Evolutionary conservation across 2,113 vertebrate species (phyloP), one percentile per base, ranked within the genome.

Genomic region (Ramphastos sulfuratus): DNA sequence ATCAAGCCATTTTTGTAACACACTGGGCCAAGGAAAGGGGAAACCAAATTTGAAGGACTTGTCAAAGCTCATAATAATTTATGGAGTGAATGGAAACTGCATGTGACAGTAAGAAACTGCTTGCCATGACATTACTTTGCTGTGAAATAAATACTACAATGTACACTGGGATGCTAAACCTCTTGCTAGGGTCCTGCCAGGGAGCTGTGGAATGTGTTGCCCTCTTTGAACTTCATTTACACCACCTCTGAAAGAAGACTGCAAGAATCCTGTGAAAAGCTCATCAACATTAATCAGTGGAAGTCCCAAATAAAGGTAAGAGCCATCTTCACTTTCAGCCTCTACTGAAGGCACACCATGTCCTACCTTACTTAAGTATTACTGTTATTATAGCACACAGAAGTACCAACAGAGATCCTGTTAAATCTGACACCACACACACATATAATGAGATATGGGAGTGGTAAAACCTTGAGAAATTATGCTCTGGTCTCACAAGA

Each of bases 1-100:
- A 81, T 91, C 85, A 95, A 92, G 65, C 31, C 65, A 52, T 83
- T 96, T 93, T 64, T 91, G 87, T 59, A 89, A 91, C 91, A 93
- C 87, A 39, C 3, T 77, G 75, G 79, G 64, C 78, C 1, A 1
- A 89, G 82, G 75, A 85, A 81, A 93, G 79, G 72, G 69, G 82
- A 91, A 93, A 80, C 44, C 79, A 91, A 91, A 95, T 93, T 77
- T 91, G 91, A 96, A 94, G 85, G 87, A 69, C 93, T 91, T 95
- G 95, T 95, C 93, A 95, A 91, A 85, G 65, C 85, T 92, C 50
- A 37, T 13, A 80, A 65, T 88, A 94, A 96, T 94, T 95, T 91
- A 95, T 86, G 69, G 81, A 65, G 24, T 11, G 30, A 90, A 92
- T 58, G 61, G 76, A 87, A 96, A 95, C 48, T 72, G 92, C 60